Percentiles rank a stretch among this genome's conserved stretches.
phyloP scores from a whole-genome alignment of 2,797 vertebrate species.

The Gambusia yucatana region DNA sequence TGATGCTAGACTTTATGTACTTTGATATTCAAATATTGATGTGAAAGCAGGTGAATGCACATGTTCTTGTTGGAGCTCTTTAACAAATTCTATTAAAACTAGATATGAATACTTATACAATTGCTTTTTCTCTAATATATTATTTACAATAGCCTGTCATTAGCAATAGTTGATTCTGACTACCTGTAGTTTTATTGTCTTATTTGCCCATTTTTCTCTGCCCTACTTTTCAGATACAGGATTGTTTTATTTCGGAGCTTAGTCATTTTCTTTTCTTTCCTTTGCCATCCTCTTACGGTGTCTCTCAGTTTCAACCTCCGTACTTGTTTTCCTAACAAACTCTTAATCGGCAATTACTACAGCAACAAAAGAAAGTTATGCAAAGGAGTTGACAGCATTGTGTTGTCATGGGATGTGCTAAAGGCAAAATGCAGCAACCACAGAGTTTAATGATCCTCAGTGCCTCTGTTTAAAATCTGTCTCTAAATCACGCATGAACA shows the following conservation, averaged over 20 bases:
- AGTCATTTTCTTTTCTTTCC: conserved; percentile 35
- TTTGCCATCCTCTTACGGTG: conserved; percentile 25
- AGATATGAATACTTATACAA: conserved; percentile 45
- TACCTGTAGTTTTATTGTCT: conserved; percentile 48
- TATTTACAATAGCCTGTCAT: conserved; percentile 64
- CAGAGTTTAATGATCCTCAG: conserved; percentile 58
- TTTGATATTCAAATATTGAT: neutral
- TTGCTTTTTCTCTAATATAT: conserved; percentile 56
- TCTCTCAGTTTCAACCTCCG: conserved; percentile 24
- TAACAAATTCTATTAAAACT: conserved; percentile 47
- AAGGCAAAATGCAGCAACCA: conserved; percentile 60
- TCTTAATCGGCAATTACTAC: conserved; percentile 72
- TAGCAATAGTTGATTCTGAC: conserved; percentile 60
- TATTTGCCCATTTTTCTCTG: conserved; percentile 10
- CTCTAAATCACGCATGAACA: conserved; percentile 62
- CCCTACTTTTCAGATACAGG: conserved; percentile 12
- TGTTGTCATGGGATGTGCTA: conserved; percentile 68
- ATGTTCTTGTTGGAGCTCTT: conserved; percentile 19
- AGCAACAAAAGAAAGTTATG: conserved; percentile 71
- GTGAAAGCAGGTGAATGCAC: conserved; percentile 7
- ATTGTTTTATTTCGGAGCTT: conserved; percentile 34
- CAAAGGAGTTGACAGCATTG: conserved; percentile 66
- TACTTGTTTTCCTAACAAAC: conserved; percentile 60
- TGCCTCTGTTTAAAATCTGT: conserved; percentile 48
- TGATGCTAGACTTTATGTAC: neutral